Percentiles rank a stretch among this genome's conserved stretches.
These are phyloP conservation scores for Equus quagga DNA, from an alignment of 2,113 vertebrate genomes.

Conservation along the genomic window DNA sequence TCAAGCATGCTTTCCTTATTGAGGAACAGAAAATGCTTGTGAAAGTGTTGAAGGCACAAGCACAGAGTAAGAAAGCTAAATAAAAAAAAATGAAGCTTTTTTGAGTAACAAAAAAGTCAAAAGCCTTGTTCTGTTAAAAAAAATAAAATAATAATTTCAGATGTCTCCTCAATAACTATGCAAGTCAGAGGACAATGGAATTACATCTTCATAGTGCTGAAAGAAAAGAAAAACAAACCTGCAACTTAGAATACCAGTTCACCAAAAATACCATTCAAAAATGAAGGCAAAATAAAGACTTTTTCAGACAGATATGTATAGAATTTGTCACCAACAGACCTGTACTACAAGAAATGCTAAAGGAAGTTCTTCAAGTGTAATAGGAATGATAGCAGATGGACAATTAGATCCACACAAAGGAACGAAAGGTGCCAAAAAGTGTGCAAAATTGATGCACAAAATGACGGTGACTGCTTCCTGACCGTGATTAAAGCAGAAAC, in stretches of 20 bases:
- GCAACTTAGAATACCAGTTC: background rate
- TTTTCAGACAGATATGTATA: background rate
- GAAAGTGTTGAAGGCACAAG: too few species aligned
- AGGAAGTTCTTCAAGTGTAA: background rate
- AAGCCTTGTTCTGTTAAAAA: too few species aligned
- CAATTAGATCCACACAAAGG: background rate
- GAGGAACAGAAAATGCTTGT: too few species aligned
- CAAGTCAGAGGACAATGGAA: background rate
- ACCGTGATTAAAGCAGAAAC: background rate
- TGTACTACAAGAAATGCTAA: background rate
- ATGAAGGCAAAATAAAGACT: background rate
- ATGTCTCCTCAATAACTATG: background rate
- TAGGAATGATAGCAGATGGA: background rate
- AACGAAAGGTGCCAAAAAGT: background rate
- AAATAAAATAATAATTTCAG: conserved; percentile 27
- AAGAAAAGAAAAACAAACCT: background rate
- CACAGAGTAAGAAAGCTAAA: too few species aligned
- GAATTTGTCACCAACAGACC: background rate
- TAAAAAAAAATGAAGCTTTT: too few species aligned
- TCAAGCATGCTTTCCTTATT: too few species aligned
- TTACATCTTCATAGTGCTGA: background rate
- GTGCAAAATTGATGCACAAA: background rate
- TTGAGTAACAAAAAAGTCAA: too few species aligned
- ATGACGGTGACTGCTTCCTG: background rate
- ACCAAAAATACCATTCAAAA: conserved; percentile 15